Evolutionary conservation across 1,140 invertebrate genomes (phyloP).

Genomic region (Drosophila willistoni): DNA sequence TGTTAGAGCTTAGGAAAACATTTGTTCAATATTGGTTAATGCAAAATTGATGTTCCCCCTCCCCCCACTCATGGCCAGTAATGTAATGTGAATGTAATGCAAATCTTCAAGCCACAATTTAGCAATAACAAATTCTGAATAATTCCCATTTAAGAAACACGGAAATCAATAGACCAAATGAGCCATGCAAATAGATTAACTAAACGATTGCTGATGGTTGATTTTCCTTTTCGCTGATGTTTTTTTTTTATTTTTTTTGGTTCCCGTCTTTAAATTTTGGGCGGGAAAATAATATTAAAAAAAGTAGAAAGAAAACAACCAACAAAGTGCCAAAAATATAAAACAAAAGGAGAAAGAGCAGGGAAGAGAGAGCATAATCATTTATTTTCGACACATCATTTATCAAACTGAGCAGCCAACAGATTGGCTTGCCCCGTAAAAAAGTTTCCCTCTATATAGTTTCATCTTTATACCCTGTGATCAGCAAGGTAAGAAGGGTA

Average conservation of each 20-base stretch:
- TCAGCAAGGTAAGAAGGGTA: background rate
- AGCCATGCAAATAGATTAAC: constrained; percentile 58
- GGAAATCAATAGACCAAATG: constrained; percentile 62
- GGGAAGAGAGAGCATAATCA: constrained; percentile 62
- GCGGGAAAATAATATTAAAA: constrained; percentile 22
- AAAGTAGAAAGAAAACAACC: background rate
- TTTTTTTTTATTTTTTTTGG: background rate
- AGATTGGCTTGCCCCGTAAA: constrained; percentile 54
- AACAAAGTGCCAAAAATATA: constrained; percentile 42
- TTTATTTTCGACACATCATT: constrained; percentile 81
- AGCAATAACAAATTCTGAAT: constrained; percentile 3
- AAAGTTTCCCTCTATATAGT: constrained; percentile 43
- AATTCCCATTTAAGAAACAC: constrained; percentile 9
- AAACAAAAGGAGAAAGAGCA: constrained; percentile 49
- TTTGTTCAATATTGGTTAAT: background rate
- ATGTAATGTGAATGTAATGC: background rate
- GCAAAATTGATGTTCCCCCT: background rate
- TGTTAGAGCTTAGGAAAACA: background rate
- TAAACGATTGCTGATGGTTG: constrained; percentile 25
- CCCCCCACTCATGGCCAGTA: too few relatives aligned
- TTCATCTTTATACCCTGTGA: constrained; percentile 9
- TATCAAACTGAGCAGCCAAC: constrained; percentile 58
- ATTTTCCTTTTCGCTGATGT: background rate
- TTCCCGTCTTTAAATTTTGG: constrained; percentile 19
- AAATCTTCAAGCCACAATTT: background rate